Base-by-base conservation (phyloP, 64 coral and sea anemone species). In the Montipora foliosa region DNA sequence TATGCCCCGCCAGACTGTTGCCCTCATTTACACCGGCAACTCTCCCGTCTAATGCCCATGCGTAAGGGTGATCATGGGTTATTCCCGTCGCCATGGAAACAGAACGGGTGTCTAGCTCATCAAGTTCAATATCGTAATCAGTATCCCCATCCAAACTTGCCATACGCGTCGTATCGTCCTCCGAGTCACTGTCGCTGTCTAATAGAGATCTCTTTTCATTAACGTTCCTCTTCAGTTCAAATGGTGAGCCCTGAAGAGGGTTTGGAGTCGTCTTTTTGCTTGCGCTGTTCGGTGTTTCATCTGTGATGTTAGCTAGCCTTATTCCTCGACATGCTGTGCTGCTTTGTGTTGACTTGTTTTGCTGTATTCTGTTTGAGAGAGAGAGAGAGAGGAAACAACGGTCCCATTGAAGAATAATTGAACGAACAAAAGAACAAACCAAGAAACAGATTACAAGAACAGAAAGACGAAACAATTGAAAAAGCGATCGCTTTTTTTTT, bases 61-160 rank as follows among this genome's bases (percentile, higher is more conserved):
- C 91, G 37, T 90, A 96, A 14, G 95, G 95, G 81, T 96, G 95
- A 16, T 96, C 95, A 81, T 79, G 67, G 13, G 81, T 96, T 15
- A 96, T 87, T 29, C 95, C 95, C 48, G 95, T 96, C 47, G 91
- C 91, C 87, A 96, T 86, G 47, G 92, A 81, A 80, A 96, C 95
- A 64, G 79, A 89, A 5, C 87, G 84, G 12, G 80, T 77, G 57
- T 96, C 95, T 9, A 59, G 24, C 9, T 96, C 95, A 1, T 96
- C 91, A 75, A 93, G 89, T 22, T 96, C 95, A 79, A 96, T 90
- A 49, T 96, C 91, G 57, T 73, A 90, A 55, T 89, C 91, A 17
- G 67, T 44, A 6, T 93, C 91, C 71, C 13, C 83, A 72, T 48
- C 81, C 24, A 96, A 46, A 3, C 76, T 58, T 14, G 87, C 75